A percentile compares a stretch with the other conserved stretches of the same genome.
Conservation (phyloP, 1,140 invertebrate species). For the Schlechtendalia chinensis region DNA sequence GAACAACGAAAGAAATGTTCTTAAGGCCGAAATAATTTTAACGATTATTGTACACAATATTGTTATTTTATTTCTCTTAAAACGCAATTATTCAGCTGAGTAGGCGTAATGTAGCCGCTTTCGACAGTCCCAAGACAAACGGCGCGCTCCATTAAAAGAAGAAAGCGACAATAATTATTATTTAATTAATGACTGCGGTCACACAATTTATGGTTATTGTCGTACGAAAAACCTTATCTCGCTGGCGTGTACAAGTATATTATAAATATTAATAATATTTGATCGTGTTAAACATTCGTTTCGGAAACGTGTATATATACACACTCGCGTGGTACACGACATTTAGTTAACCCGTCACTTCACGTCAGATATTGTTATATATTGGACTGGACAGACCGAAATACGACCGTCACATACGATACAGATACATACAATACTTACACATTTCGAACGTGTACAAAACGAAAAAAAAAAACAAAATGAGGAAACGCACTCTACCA, state of each 20-base stretch:
- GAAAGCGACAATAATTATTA: conserved; percentile 28
- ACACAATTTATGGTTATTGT: conserved; percentile 27
- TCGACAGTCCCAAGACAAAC: not conserved
- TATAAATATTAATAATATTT: not conserved
- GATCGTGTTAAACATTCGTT: not conserved
- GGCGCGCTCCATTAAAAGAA: not conserved
- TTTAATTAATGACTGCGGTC: not conserved
- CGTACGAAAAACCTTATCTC: not conserved
- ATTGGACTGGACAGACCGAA: not conserved
- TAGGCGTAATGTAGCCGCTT: conserved; percentile 18
- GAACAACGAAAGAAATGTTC: too few species aligned
- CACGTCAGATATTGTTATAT: not conserved
- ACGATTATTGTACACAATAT: too few species aligned
- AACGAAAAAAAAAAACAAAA: not conserved
- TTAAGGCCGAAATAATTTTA: too few species aligned
- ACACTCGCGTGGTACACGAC: not conserved
- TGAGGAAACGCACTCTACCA: not conserved
- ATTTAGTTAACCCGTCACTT: too few species aligned
- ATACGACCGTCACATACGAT: too few species aligned
- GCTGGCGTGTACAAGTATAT: not conserved
- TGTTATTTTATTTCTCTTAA: not conserved
- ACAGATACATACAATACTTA: too few species aligned
- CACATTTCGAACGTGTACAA: not conserved
- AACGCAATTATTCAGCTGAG: not conserved
- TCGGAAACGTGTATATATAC: not conserved